Conservation (phyloP, 2,888 invertebrate species). For the Cephonodes hylas region DNA sequence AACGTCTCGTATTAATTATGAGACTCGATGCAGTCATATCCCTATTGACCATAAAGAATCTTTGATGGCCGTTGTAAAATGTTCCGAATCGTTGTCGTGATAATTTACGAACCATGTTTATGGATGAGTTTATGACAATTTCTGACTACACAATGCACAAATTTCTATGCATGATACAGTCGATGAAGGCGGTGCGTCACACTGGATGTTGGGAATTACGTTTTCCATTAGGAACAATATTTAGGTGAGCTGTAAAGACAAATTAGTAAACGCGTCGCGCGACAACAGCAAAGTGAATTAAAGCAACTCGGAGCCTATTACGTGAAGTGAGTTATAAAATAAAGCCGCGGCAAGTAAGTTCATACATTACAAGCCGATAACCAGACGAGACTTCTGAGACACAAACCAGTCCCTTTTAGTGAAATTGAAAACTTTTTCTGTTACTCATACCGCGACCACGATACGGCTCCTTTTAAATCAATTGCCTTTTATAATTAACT, state of each 20-base stretch:
- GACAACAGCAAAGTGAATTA: slow-evolving; percentile 66
- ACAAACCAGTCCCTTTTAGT: slow-evolving; percentile 82
- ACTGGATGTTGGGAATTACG: slow-evolving; percentile 21
- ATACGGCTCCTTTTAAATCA: slow-evolving; percentile 78
- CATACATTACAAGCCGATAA: slow-evolving; percentile 82
- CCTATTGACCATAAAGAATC: slow-evolving; percentile 75
- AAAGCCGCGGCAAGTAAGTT: slow-evolving; percentile 75
- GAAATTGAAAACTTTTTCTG: slow-evolving; percentile 82
- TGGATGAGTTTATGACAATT: slow-evolving; percentile 65
- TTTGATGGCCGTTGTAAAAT: slow-evolving; percentile 79
- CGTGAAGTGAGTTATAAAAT: slow-evolving; percentile 80
- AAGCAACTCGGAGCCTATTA: slow-evolving; percentile 72
- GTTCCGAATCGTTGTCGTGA: slow-evolving; percentile 77
- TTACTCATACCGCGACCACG: slow-evolving; percentile 77
- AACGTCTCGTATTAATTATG: slow-evolving; percentile 79
- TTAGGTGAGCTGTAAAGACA: slow-evolving; percentile 37
- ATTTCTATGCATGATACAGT: slow-evolving; percentile 10
- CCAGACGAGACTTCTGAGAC: slow-evolving; percentile 81
- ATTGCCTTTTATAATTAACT: slow-evolving; percentile 81
- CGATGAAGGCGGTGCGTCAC: background rate
- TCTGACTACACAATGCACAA: slow-evolving; percentile 6
- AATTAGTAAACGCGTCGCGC: slow-evolving; percentile 57
- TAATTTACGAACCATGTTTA: slow-evolving; percentile 80
- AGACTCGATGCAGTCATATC: slow-evolving; percentile 68
- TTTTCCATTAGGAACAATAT: slow-evolving; percentile 28